Conservation (phyloP, 2,797 vertebrate species). For the Neosilurus hyrtlii region DNA sequence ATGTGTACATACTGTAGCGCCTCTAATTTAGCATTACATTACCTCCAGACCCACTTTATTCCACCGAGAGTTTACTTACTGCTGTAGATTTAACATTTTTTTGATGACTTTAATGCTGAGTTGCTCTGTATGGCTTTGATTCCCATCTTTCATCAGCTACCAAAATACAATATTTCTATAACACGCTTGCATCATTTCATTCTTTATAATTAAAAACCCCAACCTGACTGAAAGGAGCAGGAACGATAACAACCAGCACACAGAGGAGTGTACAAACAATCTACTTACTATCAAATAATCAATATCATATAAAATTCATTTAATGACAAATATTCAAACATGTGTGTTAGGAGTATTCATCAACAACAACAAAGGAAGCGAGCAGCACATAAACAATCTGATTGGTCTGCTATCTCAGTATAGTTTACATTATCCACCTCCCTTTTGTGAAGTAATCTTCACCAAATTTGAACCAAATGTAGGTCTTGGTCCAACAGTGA, state of each 20-base stretch:
- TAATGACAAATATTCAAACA: neutral
- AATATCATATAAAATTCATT: neutral
- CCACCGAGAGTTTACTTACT: too few species aligned
- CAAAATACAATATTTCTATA: neutral
- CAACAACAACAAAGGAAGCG: neutral
- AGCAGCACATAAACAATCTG: neutral
- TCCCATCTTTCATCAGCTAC: neutral
- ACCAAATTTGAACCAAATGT: too few species aligned
- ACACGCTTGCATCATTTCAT: neutral
- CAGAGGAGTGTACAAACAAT: neutral
- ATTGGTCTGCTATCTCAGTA: too few species aligned
- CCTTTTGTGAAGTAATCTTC: too few species aligned
- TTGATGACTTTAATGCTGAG: neutral
- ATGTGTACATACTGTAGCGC: neutral
- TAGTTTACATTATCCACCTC: too few species aligned
- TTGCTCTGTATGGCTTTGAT: neutral
- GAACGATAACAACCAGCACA: neutral
- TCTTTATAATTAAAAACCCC: neutral
- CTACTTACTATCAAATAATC: too few species aligned
- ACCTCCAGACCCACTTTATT: neutral
- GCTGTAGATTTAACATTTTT: neutral
- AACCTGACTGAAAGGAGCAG: neutral
- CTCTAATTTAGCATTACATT: neutral
- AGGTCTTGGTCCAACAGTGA: too few species aligned
- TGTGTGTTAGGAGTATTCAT: neutral